A percentile compares a stretch with the other conserved stretches of the same genome.
Conservation (phyloP, 2,888 invertebrate genomes). For the Beris chalybata region DNA sequence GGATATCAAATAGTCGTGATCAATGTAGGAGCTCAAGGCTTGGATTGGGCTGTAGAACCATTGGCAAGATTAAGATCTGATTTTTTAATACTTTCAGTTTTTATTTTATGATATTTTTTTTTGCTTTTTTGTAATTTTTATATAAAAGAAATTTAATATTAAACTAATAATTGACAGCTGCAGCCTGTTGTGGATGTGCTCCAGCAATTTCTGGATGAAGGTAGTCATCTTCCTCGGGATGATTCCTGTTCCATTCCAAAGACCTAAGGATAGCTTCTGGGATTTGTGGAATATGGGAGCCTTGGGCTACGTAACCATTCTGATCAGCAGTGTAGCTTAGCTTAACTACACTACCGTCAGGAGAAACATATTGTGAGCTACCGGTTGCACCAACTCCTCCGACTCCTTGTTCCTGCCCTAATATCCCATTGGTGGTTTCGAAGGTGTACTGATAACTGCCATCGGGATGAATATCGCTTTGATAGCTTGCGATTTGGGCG, state of each 20-base stretch:
- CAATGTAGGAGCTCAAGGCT: background rate
- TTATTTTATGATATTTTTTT: too few relatives aligned
- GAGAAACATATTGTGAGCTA: slow-evolving; percentile 59
- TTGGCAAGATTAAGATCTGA: too few relatives aligned
- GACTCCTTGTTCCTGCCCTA: slow-evolving; percentile 60
- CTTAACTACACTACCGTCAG: slow-evolving; percentile 57
- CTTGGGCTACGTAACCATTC: slow-evolving; percentile 61
- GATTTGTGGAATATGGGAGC: slow-evolving; percentile 49
- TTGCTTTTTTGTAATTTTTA: too few relatives aligned
- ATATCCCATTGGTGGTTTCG: slow-evolving; percentile 66
- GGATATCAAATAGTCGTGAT: too few relatives aligned
- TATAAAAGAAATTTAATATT: too few relatives aligned
- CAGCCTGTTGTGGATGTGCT: background rate
- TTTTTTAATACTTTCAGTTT: too few relatives aligned
- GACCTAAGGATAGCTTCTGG: slow-evolving; percentile 24
- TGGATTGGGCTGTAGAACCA: background rate
- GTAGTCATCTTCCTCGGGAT: slow-evolving; percentile 25
- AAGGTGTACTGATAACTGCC: slow-evolving; percentile 56
- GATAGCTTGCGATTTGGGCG: slow-evolving; percentile 17
- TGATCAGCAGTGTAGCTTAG: slow-evolving; percentile 62
- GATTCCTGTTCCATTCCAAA: slow-evolving; percentile 24
- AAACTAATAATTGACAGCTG: background rate
- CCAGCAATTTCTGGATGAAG: slow-evolving; percentile 22
- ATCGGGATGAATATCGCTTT: slow-evolving; percentile 46
- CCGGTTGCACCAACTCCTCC: slow-evolving; percentile 63